Base-by-base conservation (phyloP, 1,140 invertebrate genomes). In the Diorhabda carinulata region DNA sequence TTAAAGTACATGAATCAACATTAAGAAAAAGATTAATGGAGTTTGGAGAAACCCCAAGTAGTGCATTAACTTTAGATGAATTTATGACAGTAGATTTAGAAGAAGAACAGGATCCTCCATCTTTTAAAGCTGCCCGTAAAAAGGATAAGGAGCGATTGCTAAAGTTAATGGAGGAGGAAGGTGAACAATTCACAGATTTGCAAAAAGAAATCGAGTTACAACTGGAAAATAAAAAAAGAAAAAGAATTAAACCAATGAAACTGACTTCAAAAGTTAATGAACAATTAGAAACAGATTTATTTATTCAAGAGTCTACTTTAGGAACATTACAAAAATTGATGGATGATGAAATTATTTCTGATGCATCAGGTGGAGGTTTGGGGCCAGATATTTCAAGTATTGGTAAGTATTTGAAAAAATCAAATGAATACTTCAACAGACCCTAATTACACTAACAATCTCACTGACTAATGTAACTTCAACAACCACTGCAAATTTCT, bases 21-120 rank as follows among this genome's bases (percentile, higher is more conserved):
- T 82, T 98, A 9, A 86, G 93, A 58, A 98, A 98, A 86, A 88
- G 92, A 67, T 84, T 99, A 8, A 87, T 93, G 9, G 98, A 99
- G 83, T 99, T 99, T 83, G 93, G 95, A 2, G 94, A 96, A 59
- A 99, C 97, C 1, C 95, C 96, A 0, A 96, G 94, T 2, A 92
- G 92, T 78, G 86, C 86, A 0, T 82, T 99, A 41, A 98, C 97
- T 0, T 84, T 98, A 5, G 96, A 99, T 72, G 96, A 99, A 83
- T 99, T 99, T 79, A 94, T 98, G 90, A 93, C 89, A 1, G 93
- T 99, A 4, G 97, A 99, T 82, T 84, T 99, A 64, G 96, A 98
- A 80, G 94, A 97, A 76, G 96, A 98, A 78, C 93, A 96, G 79
- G 97, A 98, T 84, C 97, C 97, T 43, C 96, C 96, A 0, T 92